Percentiles rank a stretch among this genome's conserved stretches.
phyloP scores from a whole-genome alignment of 2,888 invertebrate species.

The Polyploca ridens region DNA sequence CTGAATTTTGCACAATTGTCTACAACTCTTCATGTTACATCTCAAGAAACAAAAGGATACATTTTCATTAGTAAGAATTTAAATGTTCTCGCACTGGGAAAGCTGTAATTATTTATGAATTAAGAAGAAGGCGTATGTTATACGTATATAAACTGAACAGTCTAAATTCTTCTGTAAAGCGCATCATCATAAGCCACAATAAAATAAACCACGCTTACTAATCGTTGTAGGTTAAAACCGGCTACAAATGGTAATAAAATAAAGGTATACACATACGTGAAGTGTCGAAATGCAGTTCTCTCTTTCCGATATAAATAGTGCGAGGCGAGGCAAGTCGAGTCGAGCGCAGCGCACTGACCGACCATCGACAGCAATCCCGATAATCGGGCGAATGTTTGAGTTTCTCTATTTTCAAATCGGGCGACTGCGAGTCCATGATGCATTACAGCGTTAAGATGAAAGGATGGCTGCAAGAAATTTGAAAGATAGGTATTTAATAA shows the following conservation, averaged over 20 bases:
- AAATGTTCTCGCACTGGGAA: too few species aligned
- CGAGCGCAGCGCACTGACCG: conserved; percentile 75
- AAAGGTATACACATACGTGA: conserved; percentile 74
- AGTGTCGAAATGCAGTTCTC: conserved; percentile 77
- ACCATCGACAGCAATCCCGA: conserved; percentile 81
- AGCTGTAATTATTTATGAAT: too few species aligned
- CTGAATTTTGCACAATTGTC: too few species aligned
- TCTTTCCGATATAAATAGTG: conserved; percentile 82
- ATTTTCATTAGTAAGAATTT: too few species aligned
- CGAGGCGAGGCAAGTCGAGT: conserved; percentile 61
- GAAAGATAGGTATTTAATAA: too few species aligned
- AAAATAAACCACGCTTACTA: conserved; percentile 74
- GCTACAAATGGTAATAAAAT: conserved; percentile 83
- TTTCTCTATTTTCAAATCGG: conserved; percentile 83
- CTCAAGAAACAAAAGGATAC: too few species aligned
- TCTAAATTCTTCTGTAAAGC: conserved; percentile 49
- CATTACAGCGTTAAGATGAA: conserved; percentile 33
- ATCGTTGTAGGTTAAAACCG: conserved; percentile 78
- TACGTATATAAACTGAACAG: conserved; percentile 14
- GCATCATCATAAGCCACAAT: conserved; percentile 70
- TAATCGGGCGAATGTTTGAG: conserved; percentile 80
- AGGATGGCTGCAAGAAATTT: too few species aligned
- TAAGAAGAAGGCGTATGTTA: too few species aligned
- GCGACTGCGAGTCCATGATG: conserved; percentile 54
- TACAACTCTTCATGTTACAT: too few species aligned